Percentiles rank a stretch among this genome's conserved stretches.
phyloP scores from a whole-genome alignment of 2,113 vertebrate species.

The Polypterus senegalus region DNA sequence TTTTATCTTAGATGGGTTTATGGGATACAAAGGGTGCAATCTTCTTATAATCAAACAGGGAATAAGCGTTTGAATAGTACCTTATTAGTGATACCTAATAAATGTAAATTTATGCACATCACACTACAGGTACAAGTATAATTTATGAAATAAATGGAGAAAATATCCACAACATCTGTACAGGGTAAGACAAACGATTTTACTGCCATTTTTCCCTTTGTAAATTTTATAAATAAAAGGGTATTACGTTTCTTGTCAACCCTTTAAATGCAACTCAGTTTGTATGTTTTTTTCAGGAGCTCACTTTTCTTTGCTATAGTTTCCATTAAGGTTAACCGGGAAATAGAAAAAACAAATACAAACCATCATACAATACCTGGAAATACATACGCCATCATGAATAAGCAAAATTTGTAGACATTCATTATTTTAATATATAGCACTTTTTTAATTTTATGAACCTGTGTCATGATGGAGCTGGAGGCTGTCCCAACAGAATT shows the following conservation, averaged over 20 bases:
- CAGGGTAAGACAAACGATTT: constrained; percentile 11
- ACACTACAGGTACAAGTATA: constrained; percentile 23
- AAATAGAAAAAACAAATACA: too few species aligned
- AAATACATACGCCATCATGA: too few species aligned
- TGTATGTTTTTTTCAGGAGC: not conserved
- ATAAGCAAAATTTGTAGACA: too few species aligned
- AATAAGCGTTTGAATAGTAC: not conserved
- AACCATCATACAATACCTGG: too few species aligned
- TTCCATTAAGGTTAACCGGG: too few species aligned
- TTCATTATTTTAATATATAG: too few species aligned
- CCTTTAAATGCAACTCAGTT: not conserved
- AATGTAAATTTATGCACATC: constrained; percentile 12
- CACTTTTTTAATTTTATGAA: too few species aligned
- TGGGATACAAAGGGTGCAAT: not conserved
- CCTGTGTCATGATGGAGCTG: too few species aligned
- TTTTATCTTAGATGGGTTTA: not conserved
- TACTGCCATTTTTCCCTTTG: constrained; percentile 1
- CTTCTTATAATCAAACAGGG: constrained; percentile 1
- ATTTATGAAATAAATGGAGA: constrained; percentile 24
- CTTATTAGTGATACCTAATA: not conserved
- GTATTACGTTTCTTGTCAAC: too few species aligned
- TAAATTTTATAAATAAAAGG: constrained; percentile 3
- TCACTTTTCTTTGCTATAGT: too few species aligned
- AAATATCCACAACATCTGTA: constrained; percentile 23
- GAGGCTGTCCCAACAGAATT: too few species aligned